A percentile compares a stretch with the other conserved stretches of the same genome.
phyloP scores from a whole-genome alignment of 2,113 vertebrate species.

The Eudyptes chrysolophus region DNA sequence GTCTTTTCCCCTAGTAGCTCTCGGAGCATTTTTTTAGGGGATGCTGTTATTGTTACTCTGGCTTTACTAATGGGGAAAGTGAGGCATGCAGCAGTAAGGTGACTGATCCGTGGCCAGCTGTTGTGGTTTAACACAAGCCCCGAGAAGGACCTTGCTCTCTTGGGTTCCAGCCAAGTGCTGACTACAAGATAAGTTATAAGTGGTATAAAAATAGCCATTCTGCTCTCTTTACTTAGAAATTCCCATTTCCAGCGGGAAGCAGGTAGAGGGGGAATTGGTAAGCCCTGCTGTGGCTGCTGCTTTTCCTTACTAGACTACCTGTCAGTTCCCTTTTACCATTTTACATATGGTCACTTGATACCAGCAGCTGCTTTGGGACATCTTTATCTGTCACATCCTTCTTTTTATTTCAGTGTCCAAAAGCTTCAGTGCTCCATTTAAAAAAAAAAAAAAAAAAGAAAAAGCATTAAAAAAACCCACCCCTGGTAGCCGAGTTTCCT shows the following conservation, averaged over 20 bases:
- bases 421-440: neutral
- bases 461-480: neutral
- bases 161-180: neutral
- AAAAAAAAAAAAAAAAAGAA: neutral
- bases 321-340: neutral
- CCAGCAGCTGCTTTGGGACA: constrained; percentile 59
- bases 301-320: neutral
- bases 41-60: neutral
- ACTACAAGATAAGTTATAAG: neutral
- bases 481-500: constrained; percentile 8
- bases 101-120: neutral
- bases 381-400: constrained; percentile 56
- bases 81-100: neutral
- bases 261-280: neutral
- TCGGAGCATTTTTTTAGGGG: neutral
- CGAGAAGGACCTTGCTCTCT: neutral
- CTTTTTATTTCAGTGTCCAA: constrained; percentile 34
- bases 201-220: neutral
- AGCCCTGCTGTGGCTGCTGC: neutral
- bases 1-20: neutral
- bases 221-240: neutral
- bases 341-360: constrained; percentile 26
- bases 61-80: neutral
- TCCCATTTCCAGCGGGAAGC: neutral
- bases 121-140: neutral